Base-by-base conservation (phyloP, 2,797 vertebrate genomes). In the Chaetophractus vellerosus region DNA sequence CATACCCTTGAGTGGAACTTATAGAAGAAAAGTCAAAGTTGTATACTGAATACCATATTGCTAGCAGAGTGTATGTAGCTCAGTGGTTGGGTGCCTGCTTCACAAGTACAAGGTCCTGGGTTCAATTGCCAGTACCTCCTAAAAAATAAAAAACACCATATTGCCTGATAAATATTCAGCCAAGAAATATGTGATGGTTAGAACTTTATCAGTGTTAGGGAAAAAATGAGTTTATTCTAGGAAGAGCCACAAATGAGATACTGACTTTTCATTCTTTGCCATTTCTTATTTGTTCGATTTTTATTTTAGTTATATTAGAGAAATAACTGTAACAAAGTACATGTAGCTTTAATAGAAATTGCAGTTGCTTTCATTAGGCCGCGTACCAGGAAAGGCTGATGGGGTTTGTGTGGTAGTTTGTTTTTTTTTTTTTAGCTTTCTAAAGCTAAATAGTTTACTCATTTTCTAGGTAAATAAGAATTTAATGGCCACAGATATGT, bases 241-340 rank as follows among this genome's bases (percentile, higher is more conserved):
- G 68, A 57, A 87, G 69, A 72, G 3, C 57, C 33, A 31, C 36
- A 45, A 45, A 21, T 36, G 19, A 96, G 31, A 41, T 41, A 21
- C n/a, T 80, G 8, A 59, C 21, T 69, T 72, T 55, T 84, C 59
- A 63, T 81, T 88, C 7, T 50, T 71, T 50, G 16, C 81, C 74
- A 38, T 80, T 90, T 88, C 50, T 79, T 38, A 15, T 21, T 96
- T 74, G 21, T 74, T 93, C 28, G 68, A 16, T 41, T 71, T 91
- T 66, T 84, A 6, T 26, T 66, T 76, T 90, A 38, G 28, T 26
- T 69, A 19, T 82, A 55, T 9, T 69, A 57, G 31, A 80, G 31
- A 90, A 84, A 16, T 69, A 85, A 55, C 41, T 45, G 5, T 90
- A 84, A 28, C 18, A 72, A 59, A 68, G 19, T 63, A 36, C 8